Conservation (phyloP, 2,888 invertebrate genomes). For the Actias luna region DNA sequence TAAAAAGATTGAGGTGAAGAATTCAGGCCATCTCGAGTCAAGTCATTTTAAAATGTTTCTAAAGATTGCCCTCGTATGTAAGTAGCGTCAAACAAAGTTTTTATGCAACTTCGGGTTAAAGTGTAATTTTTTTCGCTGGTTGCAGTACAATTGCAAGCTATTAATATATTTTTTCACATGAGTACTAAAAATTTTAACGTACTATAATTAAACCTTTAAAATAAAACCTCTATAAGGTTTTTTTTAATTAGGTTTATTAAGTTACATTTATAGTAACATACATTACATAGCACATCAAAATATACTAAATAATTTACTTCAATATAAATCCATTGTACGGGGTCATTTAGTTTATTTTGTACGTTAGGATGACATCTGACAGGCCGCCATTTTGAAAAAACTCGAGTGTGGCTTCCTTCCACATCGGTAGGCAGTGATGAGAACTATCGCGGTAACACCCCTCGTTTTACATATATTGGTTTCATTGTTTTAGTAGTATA, state of each 20-base stretch:
- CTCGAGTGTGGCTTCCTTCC: conserved; percentile 79
- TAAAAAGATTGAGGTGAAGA: conserved; percentile 4
- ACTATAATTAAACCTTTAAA: no score
- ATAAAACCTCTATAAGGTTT: neutral
- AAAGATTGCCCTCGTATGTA: neutral
- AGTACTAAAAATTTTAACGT: no score
- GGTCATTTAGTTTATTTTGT: conserved; percentile 36
- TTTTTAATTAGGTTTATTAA: neutral
- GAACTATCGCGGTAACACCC: conserved; percentile 77
- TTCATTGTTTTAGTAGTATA: conserved; percentile 76
- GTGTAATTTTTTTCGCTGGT: neutral
- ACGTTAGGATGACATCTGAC: conserved; percentile 71
- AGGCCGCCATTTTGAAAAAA: conserved; percentile 80
- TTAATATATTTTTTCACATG: neutral
- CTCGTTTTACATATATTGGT: conserved; percentile 75
- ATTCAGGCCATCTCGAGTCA: conserved; percentile 1
- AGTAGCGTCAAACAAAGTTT: neutral
- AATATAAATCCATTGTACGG: neutral
- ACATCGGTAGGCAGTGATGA: conserved; percentile 74
- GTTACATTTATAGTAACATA: no score
- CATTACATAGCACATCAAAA: no score
- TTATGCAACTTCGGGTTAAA: neutral
- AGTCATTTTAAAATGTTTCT: conserved; percentile 8
- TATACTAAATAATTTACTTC: neutral
- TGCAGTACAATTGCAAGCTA: neutral